These are phyloP conservation scores for Scaptodrosophila lebanonensis DNA, from an alignment of 1,140 invertebrate species.

Conservation along the genomic window DNA sequence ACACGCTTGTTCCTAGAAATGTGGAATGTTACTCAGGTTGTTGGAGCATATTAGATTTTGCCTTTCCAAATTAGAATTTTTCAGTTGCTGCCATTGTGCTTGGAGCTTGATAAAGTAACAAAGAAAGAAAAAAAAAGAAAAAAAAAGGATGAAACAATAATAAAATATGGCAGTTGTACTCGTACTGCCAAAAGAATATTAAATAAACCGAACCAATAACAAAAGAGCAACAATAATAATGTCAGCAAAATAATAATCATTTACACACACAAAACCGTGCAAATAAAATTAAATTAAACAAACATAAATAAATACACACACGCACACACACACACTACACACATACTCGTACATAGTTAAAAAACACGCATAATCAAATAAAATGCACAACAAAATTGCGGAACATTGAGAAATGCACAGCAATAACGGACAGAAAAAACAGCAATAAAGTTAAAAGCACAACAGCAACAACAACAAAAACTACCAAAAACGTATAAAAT, in stretches of 20 bases:
- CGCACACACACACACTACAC: not conserved
- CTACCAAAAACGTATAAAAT: conserved; percentile 10
- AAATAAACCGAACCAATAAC: conserved; percentile 23
- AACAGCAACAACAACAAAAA: conserved; percentile 19
- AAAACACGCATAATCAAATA: conserved; percentile 7
- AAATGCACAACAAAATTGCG: not conserved
- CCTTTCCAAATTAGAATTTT: no score
- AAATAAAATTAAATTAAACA: conserved; percentile 48
- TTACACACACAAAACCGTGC: conserved; percentile 55
- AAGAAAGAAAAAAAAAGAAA: no score
- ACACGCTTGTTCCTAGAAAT: no score
- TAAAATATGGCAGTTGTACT: no score
- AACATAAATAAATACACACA: conserved; percentile 47
- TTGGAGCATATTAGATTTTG: no score
- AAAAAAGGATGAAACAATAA: no score
- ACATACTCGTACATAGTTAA: conserved; percentile 19
- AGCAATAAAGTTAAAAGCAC: not conserved
- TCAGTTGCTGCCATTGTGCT: no score
- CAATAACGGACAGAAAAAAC: not conserved
- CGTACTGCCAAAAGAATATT: conserved; percentile 26
- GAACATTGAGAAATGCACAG: not conserved
- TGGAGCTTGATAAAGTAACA: no score
- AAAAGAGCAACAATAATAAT: conserved; percentile 9
- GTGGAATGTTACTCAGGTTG: no score
- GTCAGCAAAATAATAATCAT: conserved; percentile 29